Evolutionary conservation across 2,113 vertebrate species (phyloP).

Genomic region (Nannospalax galili): DNA sequence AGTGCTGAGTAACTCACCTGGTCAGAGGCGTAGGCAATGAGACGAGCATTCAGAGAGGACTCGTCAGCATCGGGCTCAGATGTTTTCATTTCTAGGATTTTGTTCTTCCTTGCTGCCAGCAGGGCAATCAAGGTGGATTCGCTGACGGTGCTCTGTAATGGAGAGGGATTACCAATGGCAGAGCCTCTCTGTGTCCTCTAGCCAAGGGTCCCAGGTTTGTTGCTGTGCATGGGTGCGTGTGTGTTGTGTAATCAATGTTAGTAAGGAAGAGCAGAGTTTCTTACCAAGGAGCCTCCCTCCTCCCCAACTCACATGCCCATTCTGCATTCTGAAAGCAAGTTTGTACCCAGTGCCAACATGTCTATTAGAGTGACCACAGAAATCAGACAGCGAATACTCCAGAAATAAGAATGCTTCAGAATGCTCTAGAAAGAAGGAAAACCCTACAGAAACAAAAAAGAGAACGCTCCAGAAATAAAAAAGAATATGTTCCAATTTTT

Average conservation of each 20-base stretch:
- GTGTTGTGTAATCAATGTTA: not conserved
- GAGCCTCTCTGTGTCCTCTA: not conserved
- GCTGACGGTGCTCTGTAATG: conserved; percentile 93
- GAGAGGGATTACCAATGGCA: conserved; percentile 27
- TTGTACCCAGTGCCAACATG: not conserved
- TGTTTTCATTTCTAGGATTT: conserved; percentile 90
- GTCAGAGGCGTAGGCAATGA: conserved; percentile 95
- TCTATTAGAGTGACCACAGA: not conserved
- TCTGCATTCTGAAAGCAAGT: not conserved
- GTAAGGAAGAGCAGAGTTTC: not conserved
- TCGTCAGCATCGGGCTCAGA: conserved; percentile 89
- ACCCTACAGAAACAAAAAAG: not conserved
- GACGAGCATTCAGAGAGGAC: conserved; percentile 91
- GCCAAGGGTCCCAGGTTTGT: not conserved
- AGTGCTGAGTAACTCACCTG: conserved; percentile 86
- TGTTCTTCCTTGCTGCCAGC: conserved; percentile 94
- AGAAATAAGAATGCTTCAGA: not conserved
- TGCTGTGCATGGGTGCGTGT: not conserved
- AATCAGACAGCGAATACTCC: not conserved
- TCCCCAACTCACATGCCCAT: not conserved
- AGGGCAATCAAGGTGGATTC: conserved; percentile 95
- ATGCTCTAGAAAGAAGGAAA: too few species aligned
- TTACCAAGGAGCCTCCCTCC: not conserved
- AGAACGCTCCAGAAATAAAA: not conserved
- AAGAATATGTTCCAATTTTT: not conserved